phyloP scores from a whole-genome alignment of 2,797 vertebrate species.

The Pantherophis vulpinus region DNA sequence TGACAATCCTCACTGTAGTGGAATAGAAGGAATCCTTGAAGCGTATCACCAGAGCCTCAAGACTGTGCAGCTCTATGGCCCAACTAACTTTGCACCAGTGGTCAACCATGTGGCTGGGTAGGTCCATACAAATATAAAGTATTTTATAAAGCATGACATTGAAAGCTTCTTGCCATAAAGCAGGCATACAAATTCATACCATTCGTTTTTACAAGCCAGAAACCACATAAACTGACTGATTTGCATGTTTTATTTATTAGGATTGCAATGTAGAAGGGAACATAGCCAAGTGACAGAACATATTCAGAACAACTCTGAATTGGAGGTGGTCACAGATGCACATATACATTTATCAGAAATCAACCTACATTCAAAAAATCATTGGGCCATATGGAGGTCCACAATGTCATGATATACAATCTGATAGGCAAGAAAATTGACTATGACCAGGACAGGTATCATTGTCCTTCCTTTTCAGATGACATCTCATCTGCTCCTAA shows the following conservation, averaged over 20 bases:
- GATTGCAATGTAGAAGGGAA: background rate
- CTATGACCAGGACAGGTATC: background rate
- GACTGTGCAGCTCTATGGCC: constrained; percentile 92
- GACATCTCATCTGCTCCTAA: background rate
- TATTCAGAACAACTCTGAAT: background rate
- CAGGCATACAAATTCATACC: background rate
- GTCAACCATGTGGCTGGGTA: constrained; percentile 95
- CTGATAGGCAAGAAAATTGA: background rate
- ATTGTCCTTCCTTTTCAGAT: background rate
- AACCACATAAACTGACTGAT: background rate
- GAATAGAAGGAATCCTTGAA: constrained; percentile 92
- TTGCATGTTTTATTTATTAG: background rate
- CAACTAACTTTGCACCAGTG: constrained; percentile 92
- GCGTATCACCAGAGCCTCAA: constrained; percentile 93
- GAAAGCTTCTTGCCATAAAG: background rate
- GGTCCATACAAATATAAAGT: constrained; percentile 1
- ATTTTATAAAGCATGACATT: background rate
- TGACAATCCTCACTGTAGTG: constrained; percentile 90
- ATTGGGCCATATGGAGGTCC: background rate
- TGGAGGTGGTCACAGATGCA: background rate
- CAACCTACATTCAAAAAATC: background rate
- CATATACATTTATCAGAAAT: background rate
- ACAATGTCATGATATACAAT: background rate
- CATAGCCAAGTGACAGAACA: background rate
- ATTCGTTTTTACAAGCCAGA: background rate